Evolutionary conservation across 2,113 vertebrate species (phyloP).

Genomic region (Fulica atra): DNA sequence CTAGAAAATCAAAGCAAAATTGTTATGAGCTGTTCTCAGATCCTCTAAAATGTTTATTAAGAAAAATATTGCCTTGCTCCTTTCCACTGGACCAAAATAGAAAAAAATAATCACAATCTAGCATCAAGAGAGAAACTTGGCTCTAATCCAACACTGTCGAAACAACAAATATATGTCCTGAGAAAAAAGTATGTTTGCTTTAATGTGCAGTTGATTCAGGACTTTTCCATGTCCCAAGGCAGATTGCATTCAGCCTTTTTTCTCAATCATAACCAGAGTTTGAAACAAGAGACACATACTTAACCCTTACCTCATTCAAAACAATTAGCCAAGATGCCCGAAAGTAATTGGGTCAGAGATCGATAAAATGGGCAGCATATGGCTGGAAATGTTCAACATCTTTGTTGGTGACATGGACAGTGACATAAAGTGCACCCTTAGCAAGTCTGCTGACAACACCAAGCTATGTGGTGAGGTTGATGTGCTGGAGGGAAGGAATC

Average conservation of each 20-base stretch:
- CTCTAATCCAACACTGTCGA: not conserved
- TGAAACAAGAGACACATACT: not conserved
- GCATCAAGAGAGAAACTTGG: not conserved
- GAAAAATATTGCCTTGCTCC: not conserved
- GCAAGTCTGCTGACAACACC: too few relatives aligned
- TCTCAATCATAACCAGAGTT: not conserved
- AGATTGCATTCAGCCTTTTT: not conserved
- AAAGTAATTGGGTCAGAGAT: not conserved
- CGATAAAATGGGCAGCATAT: not conserved
- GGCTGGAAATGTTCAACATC: too few relatives aligned
- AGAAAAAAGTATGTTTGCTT: not conserved
- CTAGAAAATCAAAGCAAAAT: not conserved
- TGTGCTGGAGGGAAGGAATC: too few relatives aligned
- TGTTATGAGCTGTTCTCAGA: not conserved
- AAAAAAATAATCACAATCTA: not conserved
- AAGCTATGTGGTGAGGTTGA: too few relatives aligned
- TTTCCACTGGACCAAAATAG: not conserved
- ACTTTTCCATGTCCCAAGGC: not conserved
- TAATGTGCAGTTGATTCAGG: not conserved
- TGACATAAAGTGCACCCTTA: too few relatives aligned
- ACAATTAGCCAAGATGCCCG: not conserved
- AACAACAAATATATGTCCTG: not conserved
- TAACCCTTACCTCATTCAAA: not conserved
- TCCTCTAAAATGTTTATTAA: not conserved
- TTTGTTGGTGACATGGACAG: too few relatives aligned